Percentiles rank a stretch among this genome's conserved stretches.
Evolutionary conservation across 2,797 vertebrate species (phyloP).

Genomic region (Nannoperca australis): DNA sequence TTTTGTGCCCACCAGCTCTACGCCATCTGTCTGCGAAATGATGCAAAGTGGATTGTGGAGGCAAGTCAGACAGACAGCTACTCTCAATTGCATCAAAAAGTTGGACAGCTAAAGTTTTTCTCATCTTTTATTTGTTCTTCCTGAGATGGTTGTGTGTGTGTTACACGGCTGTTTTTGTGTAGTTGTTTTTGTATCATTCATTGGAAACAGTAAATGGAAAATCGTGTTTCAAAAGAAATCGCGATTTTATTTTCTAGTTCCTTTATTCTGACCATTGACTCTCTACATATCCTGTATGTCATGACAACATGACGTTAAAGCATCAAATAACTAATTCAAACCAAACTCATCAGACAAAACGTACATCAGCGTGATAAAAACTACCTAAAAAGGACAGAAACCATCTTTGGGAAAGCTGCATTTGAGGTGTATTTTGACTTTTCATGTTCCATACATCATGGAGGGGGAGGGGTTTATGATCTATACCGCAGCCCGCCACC

Average conservation of each 20-base stretch:
- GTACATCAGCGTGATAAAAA: no score
- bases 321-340: no score
- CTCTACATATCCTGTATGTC: no score
- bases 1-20: slow-evolving; percentile 23
- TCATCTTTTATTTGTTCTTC: neutral
- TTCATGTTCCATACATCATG: no score
- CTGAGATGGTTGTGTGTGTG: neutral
- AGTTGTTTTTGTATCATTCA: neutral
- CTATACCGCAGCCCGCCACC: no score
- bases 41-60: slow-evolving; percentile 36
- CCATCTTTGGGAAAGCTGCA: no score
- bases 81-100: slow-evolving; percentile 10
- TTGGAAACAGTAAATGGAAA: neutral
- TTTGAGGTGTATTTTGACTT: no score
- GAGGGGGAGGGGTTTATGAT: no score
- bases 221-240: slow-evolving; percentile 1
- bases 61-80: slow-evolving; percentile 33
- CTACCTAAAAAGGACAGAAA: no score
- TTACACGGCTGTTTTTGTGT: neutral
- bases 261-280: neutral
- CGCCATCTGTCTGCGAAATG: neutral
- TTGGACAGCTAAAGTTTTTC: slow-evolving; percentile 25
- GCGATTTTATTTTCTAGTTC: neutral
- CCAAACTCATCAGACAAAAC: no score
- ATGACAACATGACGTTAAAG: no score